Percentiles rank a stretch among this genome's conserved stretches.
phyloP scores from a whole-genome alignment of 2,797 vertebrate genomes.

The Sternotherus odoratus region DNA sequence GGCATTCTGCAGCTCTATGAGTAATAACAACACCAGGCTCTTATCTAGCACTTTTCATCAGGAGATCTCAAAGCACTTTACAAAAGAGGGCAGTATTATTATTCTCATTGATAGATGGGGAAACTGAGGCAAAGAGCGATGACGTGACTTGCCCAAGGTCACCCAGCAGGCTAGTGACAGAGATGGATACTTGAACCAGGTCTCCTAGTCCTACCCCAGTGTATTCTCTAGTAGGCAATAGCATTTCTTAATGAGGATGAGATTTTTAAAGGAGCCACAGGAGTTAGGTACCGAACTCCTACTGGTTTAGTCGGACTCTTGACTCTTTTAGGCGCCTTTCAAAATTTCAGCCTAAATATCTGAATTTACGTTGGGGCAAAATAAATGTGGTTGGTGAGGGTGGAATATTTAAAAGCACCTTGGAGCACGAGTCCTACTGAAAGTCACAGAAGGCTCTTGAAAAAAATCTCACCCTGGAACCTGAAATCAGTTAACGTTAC shows the following conservation, averaged over 20 bases:
- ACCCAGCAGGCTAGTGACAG: not conserved
- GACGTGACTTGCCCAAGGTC: not conserved
- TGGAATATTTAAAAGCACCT: not conserved
- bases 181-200: not conserved
- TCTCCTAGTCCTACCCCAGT: not conserved
- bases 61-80: not conserved
- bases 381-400: not conserved
- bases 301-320: not conserved
- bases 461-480: not conserved
- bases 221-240: not conserved
- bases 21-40: accelerated
- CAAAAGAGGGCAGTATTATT: not conserved
- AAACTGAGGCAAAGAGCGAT: not conserved
- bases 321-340: not conserved
- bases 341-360: not conserved
- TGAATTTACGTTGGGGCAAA: not conserved
- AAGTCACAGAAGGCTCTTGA: not conserved
- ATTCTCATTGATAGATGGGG: not conserved
- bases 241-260: not conserved
- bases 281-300: not conserved
- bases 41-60: not conserved
- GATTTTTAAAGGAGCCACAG: not conserved
- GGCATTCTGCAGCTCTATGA: not conserved
- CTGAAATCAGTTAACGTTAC: not conserved
- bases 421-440: not conserved